Evolutionary conservation across 92 coral and sea anemone species (phyloP).

Genomic region (Paragorgia papillata): DNA sequence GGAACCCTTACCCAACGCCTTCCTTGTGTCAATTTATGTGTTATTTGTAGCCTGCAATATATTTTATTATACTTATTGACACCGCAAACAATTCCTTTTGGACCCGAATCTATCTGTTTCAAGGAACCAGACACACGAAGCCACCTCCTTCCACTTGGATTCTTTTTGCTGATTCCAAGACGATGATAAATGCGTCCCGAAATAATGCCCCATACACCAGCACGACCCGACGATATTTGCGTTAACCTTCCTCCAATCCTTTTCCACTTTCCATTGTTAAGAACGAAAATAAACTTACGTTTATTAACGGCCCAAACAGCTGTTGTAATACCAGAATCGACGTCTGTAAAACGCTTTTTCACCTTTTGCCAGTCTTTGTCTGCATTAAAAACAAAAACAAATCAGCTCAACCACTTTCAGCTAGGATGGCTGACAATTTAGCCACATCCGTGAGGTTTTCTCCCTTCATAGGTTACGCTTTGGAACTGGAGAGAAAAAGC

Average conservation of each 20-base stretch:
- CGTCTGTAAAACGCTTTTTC: no score
- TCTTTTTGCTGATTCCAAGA: no score
- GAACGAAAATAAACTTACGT: slow-evolving; percentile 8
- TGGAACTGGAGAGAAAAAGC: no score
- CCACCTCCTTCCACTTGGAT: slow-evolving; percentile 1
- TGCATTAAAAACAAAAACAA: no score
- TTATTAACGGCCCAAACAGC: slow-evolving; percentile 21
- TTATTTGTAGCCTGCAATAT: slow-evolving; percentile 34
- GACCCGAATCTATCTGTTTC: slow-evolving; percentile 50
- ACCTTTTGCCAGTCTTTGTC: no score
- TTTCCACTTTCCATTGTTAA: slow-evolving; percentile 9
- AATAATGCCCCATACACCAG: slow-evolving; percentile 20
- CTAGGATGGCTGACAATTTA: no score
- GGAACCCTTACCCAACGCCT: not conserved
- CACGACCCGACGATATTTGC: slow-evolving; percentile 5
- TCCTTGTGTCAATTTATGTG: not conserved
- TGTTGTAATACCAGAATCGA: slow-evolving; percentile 32
- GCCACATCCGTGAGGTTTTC: no score
- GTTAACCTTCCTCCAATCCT: slow-evolving; percentile 3
- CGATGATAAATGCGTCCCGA: not conserved
- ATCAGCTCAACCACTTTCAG: no score
- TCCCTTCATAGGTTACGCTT: no score
- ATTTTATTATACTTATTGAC: slow-evolving; percentile 32
- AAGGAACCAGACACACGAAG: not conserved
- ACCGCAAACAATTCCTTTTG: slow-evolving; percentile 50